Base-by-base conservation (phyloP, 2,797 vertebrate species). In the Chlorospingus flavigularis region DNA sequence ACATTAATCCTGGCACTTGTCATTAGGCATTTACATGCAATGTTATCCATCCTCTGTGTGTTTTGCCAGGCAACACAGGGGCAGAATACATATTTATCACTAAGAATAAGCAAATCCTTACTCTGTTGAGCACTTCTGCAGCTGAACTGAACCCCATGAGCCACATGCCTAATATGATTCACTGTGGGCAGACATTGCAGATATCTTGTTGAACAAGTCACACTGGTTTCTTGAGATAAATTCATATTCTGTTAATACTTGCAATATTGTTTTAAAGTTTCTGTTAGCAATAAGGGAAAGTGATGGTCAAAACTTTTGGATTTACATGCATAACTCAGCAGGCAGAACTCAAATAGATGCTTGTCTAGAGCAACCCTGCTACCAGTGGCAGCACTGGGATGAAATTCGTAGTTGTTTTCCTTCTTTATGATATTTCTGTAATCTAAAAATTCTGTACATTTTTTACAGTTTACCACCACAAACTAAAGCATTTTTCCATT, bases 11-110 rank as follows among this genome's bases (percentile, higher is more conserved):
- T 95, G 95, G 96, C 96, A 97, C 84, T 96, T 95, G 97, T 96
- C 95, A 95, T 97, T 97, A 98, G 98, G 97, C 97, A 95, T 98
- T 98, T 98, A 97, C 97, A 94, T 98, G 98, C 97, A 98, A 97
- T 72, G 93, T 94, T 97, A 98, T 98, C 97, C 98, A 97, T 98
- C 97, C 98, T 96, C 93, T 61, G 61, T 95, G 96, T 97, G 95
- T 96, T 96, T 97, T 97, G 70, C 86, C 94, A 97, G 97, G 97
- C 96, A 97, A 96, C 89, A 78, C 93, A 96, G 96, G 96, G 91
- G 97, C 92, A 95, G 94, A 94, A 97, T 97, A 97, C 96, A 97
- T 98, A 98, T 97, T 97, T 98, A 98, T 98, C 96, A 95, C 97
- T 92, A 61, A 75, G 96, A 97, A 98, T 98, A 97, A 98, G 94